Evolutionary conservation across 2,113 vertebrate genomes (phyloP).

Genomic region (Chlorodrepanis virens): DNA sequence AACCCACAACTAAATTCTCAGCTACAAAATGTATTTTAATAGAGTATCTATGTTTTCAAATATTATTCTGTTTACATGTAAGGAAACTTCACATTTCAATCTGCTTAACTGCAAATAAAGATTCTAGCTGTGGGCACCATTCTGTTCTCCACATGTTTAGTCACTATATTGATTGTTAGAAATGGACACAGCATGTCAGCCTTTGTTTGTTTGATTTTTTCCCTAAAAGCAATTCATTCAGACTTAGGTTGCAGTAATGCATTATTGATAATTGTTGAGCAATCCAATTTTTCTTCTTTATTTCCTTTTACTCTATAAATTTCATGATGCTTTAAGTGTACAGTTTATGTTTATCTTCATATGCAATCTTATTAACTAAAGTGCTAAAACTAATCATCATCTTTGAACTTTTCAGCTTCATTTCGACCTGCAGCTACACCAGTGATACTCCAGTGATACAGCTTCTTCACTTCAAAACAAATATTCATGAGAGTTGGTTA

Average conservation of each 20-base stretch:
- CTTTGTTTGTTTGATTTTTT: background rate
- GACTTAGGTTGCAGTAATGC: background rate
- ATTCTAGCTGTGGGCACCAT: background rate
- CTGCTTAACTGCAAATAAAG: background rate
- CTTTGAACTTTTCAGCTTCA: background rate
- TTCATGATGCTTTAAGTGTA: background rate
- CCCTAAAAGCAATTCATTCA: background rate
- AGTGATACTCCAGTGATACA: background rate
- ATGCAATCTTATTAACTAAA: background rate
- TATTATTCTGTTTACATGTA: background rate
- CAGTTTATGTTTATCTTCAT: background rate
- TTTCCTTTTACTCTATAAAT: background rate
- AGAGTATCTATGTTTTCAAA: background rate
- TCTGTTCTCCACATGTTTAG: background rate
- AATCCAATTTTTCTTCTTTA: background rate
- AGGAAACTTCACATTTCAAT: background rate
- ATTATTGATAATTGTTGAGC: slow-evolving; percentile 20
- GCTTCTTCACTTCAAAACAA: background rate
- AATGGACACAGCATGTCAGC: slow-evolving; percentile 17
- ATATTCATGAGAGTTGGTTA: background rate
- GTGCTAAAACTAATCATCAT: background rate
- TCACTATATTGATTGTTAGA: background rate
- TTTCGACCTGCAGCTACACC: background rate
- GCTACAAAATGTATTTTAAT: background rate
- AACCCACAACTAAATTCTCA: background rate